Base-by-base conservation (phyloP, 2,888 invertebrate genomes). In the Eledone cirrhosa region DNA sequence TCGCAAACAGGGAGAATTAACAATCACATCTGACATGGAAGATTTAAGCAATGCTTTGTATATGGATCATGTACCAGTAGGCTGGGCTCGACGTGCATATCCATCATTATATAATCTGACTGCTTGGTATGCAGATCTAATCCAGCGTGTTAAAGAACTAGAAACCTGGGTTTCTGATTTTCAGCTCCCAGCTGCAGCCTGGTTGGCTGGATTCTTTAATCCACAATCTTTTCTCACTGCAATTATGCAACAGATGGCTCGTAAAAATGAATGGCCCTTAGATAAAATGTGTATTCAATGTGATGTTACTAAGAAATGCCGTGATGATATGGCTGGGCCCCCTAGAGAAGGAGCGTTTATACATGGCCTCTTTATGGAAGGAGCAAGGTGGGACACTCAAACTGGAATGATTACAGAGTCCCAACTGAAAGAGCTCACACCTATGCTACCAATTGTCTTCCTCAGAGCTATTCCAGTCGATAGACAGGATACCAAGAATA, bases 221-320 rank as follows among this genome's bases (percentile, higher is more conserved):
- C 98, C 98, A 0, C 98, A 98, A 91, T 97, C 97, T 65, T 93
- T 98, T 86, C 92, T 98, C 80, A 98, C 98, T 0, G 98, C 98
- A 76, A 98, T 98, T 87, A 98, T 98, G 97, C 98, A 98, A 92
- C 97, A 97, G 87, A 97, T 97, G 48, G 98, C 98, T 0, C 93
- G 98, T 48, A 94, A 95, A 88, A 96, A 97, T 90, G 97, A 97
- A 90, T 92, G 97, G 86, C 98, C 98, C 0, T 92, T 98, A 74
- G 98, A 98, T 91, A 97, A 97, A 92, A 98, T 98, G 97, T 97
- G 97, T 90, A 92, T 98, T 29, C 97, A 97, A 88, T 97, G 97
- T 90, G 98, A 98, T 91, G 98, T 98, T 79, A 98, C 98, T 14
- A 98, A 98, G 92, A 98, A 98, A 90, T 94, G 94, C 90, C 96